phyloP scores from a whole-genome alignment of 53 echinoderm and acorn worm genomes.

The Actinopyga echinites region DNA sequence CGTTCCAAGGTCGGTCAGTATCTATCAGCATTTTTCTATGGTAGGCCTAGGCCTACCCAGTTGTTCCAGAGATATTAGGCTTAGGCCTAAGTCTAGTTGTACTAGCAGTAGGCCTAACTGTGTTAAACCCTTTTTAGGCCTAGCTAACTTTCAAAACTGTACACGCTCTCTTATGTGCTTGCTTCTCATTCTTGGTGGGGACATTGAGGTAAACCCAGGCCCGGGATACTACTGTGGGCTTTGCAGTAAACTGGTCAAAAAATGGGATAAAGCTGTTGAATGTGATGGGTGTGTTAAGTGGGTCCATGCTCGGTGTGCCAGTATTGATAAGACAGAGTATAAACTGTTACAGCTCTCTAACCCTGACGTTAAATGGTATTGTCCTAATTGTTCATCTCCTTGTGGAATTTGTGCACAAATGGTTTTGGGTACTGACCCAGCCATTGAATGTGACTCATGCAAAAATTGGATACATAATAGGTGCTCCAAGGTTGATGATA shows the following conservation, averaged over 20 bases:
- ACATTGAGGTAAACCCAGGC: not conserved
- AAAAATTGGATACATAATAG: not conserved
- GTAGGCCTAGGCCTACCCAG: no score
- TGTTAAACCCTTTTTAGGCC: no score
- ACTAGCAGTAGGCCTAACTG: no score
- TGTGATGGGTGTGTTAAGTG: not conserved
- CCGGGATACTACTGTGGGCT: not conserved
- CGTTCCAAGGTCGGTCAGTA: no score
- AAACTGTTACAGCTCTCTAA: not conserved
- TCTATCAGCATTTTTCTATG: no score
- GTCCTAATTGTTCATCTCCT: slow-evolving; percentile 1
- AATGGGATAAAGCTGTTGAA: not conserved
- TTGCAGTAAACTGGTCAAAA: not conserved
- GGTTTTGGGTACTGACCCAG: not conserved
- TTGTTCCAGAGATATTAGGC: no score
- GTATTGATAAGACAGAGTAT: not conserved
- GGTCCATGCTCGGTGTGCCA: not conserved
- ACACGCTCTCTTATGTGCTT: not conserved
- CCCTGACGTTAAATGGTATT: not conserved
- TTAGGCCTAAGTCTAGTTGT: no score
- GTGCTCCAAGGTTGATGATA: no score
- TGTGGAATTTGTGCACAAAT: no score
- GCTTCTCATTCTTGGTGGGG: not conserved
- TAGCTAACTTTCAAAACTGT: no score
- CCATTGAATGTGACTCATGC: not conserved